A percentile compares a stretch with the other conserved stretches of the same genome.
Evolutionary conservation across 1,140 invertebrate genomes (phyloP).

Genomic region (Sarcophaga bullata): DNA sequence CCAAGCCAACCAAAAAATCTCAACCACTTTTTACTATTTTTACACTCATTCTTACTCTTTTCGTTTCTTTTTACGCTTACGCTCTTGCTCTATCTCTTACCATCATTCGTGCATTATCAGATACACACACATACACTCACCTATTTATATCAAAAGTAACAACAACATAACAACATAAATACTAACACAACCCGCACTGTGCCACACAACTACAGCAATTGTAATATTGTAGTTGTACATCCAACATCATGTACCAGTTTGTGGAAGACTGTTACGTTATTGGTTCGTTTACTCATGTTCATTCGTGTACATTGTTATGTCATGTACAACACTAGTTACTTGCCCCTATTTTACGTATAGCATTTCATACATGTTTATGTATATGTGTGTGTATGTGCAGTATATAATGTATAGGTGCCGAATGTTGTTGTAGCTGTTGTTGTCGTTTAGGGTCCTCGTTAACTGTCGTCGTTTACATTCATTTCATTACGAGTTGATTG

Average conservation of each 20-base stretch:
- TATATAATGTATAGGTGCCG: background rate
- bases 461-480: constrained; percentile 39
- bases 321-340: background rate
- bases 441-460: background rate
- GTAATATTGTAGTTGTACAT: constrained; percentile 27
- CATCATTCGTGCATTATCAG: no score
- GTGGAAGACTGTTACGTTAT: constrained; percentile 28
- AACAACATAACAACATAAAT: no score
- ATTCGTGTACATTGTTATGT: constrained; percentile 16
- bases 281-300: constrained; percentile 33
- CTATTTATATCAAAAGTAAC: no score
- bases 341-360: background rate
- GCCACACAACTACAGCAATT: background rate
- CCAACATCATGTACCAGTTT: constrained; percentile 43
- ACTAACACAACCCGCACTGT: no score
- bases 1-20: background rate
- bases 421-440: no score
- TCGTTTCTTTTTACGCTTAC: background rate
- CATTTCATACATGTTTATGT: background rate
- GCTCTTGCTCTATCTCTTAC: background rate
- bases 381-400: background rate
- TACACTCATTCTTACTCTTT: background rate
- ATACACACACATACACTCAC: no score
- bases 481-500: constrained; percentile 43
- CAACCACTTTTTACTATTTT: background rate